Conservation (phyloP, 1,140 invertebrate genomes). For the Meteorus sp. region DNA sequence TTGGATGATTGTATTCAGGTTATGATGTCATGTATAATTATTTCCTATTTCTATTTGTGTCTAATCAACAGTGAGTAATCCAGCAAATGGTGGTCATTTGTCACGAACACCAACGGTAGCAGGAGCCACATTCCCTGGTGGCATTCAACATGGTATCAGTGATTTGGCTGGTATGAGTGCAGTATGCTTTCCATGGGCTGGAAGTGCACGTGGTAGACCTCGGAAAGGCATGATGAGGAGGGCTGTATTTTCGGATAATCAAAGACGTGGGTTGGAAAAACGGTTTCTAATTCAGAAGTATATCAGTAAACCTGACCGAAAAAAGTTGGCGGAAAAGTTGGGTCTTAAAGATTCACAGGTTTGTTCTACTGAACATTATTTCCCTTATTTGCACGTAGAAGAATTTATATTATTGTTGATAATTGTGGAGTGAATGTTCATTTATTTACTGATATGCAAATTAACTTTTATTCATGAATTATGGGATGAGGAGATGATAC, state of each 20-base stretch:
- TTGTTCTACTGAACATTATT: too few relatives aligned
- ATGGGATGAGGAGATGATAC: too few relatives aligned
- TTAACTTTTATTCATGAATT: too few relatives aligned
- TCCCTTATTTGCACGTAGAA: too few relatives aligned
- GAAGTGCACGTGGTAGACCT: constrained; percentile 77
- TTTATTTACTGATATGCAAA: too few relatives aligned
- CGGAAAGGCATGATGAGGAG: constrained; percentile 92
- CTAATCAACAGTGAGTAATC: constrained; percentile 30
- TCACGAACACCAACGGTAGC: constrained; percentile 53
- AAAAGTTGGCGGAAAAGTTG: constrained; percentile 92
- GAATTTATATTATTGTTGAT: too few relatives aligned
- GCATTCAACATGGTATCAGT: constrained; percentile 46
- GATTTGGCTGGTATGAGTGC: constrained; percentile 47
- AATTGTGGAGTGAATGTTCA: too few relatives aligned
- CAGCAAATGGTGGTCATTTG: constrained; percentile 48
- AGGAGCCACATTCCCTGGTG: constrained; percentile 64
- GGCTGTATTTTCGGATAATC: constrained; percentile 90
- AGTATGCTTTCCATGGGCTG: constrained; percentile 76
- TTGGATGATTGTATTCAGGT: neutral
- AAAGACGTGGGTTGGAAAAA: constrained; percentile 91
- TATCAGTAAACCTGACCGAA: constrained; percentile 95
- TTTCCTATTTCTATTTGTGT: neutral
- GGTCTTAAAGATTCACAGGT: constrained; percentile 95
- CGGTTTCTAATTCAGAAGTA: constrained; percentile 97
- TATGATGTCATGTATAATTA: neutral